Evolutionary conservation across 2,888 invertebrate genomes (phyloP).

Genomic region (Thysanoteuthis rhombus): DNA sequence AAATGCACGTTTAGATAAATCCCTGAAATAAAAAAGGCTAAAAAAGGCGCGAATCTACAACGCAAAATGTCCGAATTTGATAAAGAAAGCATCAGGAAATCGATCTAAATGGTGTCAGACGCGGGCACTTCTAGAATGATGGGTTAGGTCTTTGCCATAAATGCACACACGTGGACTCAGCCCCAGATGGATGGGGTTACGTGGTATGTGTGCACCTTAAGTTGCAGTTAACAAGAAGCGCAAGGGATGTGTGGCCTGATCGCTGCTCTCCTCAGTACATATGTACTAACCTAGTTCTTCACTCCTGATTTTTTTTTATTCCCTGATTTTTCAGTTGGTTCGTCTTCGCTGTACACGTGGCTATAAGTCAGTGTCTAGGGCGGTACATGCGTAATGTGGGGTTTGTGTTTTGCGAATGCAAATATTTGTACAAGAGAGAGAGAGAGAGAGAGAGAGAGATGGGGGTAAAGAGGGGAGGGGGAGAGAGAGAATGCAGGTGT

Average conservation of each 20-base stretch:
- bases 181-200: neutral
- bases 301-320: neutral
- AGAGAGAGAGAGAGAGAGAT: neutral
- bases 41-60: neutral
- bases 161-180: slow-evolving; percentile 12
- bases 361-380: neutral
- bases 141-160: neutral
- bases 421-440: neutral
- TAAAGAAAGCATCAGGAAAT: neutral
- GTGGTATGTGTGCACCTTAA: neutral
- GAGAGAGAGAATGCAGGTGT: neutral
- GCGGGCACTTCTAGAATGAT: neutral
- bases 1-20: no score
- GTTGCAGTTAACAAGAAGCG: neutral
- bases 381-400: no score
- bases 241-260: neutral
- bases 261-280: neutral
- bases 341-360: neutral
- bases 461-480: no score
- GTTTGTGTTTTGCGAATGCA: no score
- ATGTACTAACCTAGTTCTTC: neutral
- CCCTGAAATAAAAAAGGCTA: neutral
- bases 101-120: neutral
- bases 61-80: neutral
- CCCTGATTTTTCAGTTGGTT: neutral